These are phyloP conservation scores for Salvelinus sp. DNA, from an alignment of 2,113 vertebrate genomes.

Conservation along the genomic window DNA sequence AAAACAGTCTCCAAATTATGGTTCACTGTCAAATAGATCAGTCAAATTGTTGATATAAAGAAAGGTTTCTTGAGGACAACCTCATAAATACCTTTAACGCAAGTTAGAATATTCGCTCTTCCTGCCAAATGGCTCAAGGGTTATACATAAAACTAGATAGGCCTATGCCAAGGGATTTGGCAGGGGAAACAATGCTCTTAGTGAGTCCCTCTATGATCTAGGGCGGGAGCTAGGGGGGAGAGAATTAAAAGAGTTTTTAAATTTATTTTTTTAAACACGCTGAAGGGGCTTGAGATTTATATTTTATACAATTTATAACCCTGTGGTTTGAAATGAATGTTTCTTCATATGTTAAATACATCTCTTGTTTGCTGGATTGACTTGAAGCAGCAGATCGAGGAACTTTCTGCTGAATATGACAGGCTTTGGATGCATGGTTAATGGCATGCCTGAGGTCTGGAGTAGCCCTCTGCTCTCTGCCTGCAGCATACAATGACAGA, in stretches of 20 bases:
- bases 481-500: background rate
- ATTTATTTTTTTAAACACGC: background rate
- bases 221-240: constrained; percentile 34
- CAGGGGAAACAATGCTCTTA: constrained; percentile 64
- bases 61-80: constrained; percentile 68
- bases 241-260: constrained; percentile 31
- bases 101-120: constrained; percentile 34
- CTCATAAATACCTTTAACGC: constrained; percentile 66
- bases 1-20: constrained; percentile 52
- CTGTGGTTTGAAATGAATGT: constrained; percentile 42
- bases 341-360: constrained; percentile 56
- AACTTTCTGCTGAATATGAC: constrained; percentile 46
- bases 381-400: constrained; percentile 26
- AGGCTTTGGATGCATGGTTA: constrained; percentile 33
- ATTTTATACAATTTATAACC: constrained; percentile 53
- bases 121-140: constrained; percentile 61
- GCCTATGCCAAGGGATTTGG: constrained; percentile 64
- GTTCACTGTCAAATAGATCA: constrained; percentile 58
- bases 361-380: constrained; percentile 24
- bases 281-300: constrained; percentile 36
- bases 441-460: constrained; percentile 29
- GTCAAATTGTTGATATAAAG: constrained; percentile 60
- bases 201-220: constrained; percentile 60
- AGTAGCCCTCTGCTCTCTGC: background rate
- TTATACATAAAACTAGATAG: constrained; percentile 56